Conservation (phyloP, 2,797 vertebrate species). For the Heliangelus exortis region DNA sequence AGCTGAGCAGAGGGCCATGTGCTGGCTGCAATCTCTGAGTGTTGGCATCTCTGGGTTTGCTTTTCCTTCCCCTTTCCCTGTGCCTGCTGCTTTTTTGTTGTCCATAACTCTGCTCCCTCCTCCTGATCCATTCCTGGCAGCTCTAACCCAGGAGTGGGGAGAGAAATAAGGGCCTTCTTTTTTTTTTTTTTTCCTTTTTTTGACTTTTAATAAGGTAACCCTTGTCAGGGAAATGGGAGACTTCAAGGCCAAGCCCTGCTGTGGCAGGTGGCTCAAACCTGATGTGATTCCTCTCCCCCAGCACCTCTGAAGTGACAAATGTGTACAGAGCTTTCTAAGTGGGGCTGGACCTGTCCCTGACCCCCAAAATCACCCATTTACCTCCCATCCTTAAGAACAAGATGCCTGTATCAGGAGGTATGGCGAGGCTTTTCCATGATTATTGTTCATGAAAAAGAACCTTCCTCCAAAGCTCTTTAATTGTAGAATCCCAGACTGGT, state of each 20-base stretch:
- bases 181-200: neutral
- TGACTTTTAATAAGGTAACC: neutral
- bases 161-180: neutral
- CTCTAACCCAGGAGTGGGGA: neutral
- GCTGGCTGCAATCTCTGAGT: neutral
- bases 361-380: neutral
- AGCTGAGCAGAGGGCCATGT: neutral
- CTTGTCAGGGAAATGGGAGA: neutral
- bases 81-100: neutral
- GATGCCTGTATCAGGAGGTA: neutral
- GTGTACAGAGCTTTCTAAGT: neutral
- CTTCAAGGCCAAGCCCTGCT: neutral
- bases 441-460: too few relatives aligned
- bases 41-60: neutral
- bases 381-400: neutral
- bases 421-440: too few relatives aligned
- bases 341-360: neutral
- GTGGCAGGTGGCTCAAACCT: neutral
- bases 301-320: neutral
- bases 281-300: neutral
- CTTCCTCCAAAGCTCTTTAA: neutral
- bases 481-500: neutral
- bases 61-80: neutral
- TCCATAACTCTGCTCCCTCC: neutral
- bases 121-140: rapidly evolving